phyloP scores from a whole-genome alignment of 2,888 invertebrate species.

The Tortricodes alternella region DNA sequence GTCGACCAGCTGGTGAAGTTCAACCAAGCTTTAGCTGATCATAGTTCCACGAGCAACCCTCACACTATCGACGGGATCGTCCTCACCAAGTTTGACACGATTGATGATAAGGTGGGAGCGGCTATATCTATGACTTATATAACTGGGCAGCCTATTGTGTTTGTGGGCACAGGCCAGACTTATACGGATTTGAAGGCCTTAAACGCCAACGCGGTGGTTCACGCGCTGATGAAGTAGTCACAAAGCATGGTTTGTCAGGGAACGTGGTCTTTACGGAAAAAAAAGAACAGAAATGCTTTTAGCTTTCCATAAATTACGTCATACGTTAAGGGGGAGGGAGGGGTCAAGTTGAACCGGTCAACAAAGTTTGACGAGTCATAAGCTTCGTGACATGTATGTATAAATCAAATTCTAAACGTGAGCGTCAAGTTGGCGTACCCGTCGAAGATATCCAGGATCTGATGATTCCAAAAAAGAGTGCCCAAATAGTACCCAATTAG shows the following conservation, averaged over 20 bases:
- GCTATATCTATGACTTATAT: conserved; percentile 99
- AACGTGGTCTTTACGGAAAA: too few species aligned
- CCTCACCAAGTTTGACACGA: conserved; percentile 99
- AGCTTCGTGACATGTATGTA: too few species aligned
- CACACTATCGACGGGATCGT: conserved; percentile 99
- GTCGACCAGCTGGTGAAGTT: conserved; percentile 99
- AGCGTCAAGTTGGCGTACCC: too few species aligned
- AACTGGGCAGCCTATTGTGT: conserved; percentile 99
- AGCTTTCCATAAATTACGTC: too few species aligned
- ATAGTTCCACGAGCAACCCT: conserved; percentile 88
- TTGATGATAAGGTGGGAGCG: conserved; percentile 99
- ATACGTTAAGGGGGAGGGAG: too few species aligned
- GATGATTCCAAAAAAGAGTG: too few species aligned
- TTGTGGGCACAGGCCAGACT: conserved; percentile 99
- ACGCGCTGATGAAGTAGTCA: conserved; percentile 94
- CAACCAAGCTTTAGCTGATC: conserved; percentile 98
- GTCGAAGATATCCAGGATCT: too few species aligned
- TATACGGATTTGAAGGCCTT: conserved; percentile 98
- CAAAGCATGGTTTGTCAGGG: not conserved
- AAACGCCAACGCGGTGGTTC: conserved; percentile 97
- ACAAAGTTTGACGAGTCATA: too few species aligned
- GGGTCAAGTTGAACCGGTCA: too few species aligned
- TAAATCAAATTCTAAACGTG: too few species aligned
- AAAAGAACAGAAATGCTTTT: too few species aligned
- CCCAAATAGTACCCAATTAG: too few species aligned